Percentiles rank a stretch among this genome's conserved stretches.
Conservation (phyloP, 2,888 invertebrate species). For the Argynnis bischoffii region DNA sequence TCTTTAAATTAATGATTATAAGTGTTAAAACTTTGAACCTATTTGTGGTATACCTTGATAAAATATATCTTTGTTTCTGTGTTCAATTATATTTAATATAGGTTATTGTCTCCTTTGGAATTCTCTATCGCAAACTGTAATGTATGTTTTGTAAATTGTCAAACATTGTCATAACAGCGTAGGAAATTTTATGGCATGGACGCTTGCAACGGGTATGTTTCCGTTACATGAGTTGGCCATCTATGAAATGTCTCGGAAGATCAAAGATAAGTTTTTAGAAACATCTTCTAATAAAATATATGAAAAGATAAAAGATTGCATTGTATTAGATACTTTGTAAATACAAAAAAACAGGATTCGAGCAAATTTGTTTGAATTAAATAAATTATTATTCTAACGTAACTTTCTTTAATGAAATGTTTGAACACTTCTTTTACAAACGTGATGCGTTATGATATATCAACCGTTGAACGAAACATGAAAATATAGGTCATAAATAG, state of each 20-base stretch:
- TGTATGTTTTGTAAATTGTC: conserved; percentile 29
- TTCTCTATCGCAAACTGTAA: conserved; percentile 21
- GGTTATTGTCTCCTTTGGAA: conserved; percentile 13
- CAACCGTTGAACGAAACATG: conserved; percentile 13
- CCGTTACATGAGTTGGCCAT: conserved; percentile 33
- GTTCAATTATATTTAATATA: conserved; percentile 10
- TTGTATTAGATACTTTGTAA: no score
- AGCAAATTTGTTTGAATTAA: no score
- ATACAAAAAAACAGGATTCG: no score
- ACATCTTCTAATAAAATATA: no score
- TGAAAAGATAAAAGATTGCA: no score
- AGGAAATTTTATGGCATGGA: conserved; percentile 30
- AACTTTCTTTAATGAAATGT: no score
- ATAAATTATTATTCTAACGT: no score
- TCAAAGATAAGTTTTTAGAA: neutral
- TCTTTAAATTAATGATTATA: neutral
- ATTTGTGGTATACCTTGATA: neutral
- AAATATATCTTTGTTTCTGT: neutral
- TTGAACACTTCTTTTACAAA: no score
- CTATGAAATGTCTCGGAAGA: conserved; percentile 16
- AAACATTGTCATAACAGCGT: conserved; percentile 34
- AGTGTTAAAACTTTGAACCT: neutral
- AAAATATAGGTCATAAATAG: conserved; percentile 26
- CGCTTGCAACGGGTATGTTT: conserved; percentile 29
- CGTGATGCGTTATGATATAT: neutral